A percentile compares a stretch with the other conserved stretches of the same genome.
phyloP scores from a whole-genome alignment of 23 tunicate genomes.

The Ciona savignyi region DNA sequence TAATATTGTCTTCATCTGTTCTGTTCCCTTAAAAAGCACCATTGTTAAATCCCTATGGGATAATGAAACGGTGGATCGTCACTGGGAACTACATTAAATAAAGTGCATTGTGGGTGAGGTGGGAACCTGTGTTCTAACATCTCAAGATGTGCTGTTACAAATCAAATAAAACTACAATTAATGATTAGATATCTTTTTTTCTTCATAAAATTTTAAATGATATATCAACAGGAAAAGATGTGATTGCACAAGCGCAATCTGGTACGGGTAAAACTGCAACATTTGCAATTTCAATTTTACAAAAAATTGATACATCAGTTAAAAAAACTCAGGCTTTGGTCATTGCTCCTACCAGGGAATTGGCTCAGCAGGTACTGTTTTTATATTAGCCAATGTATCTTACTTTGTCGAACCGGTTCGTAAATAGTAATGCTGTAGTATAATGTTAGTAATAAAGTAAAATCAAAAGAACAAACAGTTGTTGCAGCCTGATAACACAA shows the following conservation, averaged over 20 bases:
- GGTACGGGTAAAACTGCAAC: constrained; percentile 99
- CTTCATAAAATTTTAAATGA: not conserved
- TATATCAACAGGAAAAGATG: constrained; percentile 79
- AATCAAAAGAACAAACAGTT: not conserved
- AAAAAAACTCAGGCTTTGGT: constrained; percentile 91
- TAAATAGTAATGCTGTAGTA: no score
- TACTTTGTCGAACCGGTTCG: no score
- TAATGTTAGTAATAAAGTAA: no score
- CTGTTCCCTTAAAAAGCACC: constrained; percentile 25
- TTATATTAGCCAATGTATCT: not conserved
- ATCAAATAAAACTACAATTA: no score
- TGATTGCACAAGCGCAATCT: constrained; percentile 99
- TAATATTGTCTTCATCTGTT: not conserved
- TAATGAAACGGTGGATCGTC: constrained; percentile 24
- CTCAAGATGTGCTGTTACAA: constrained; percentile 22
- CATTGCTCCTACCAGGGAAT: constrained; percentile 96
- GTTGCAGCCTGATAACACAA: no score
- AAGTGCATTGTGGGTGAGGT: constrained; percentile 32
- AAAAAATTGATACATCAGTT: constrained; percentile 47
- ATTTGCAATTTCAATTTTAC: constrained; percentile 95
- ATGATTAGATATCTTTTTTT: no score
- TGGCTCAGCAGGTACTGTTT: constrained; percentile 90
- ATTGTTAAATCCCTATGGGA: constrained; percentile 2
- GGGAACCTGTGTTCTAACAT: not conserved
- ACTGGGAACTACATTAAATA: constrained; percentile 14